A percentile compares a stretch with the other conserved stretches of the same genome.
These are phyloP conservation scores for Stratiomys singularior DNA, from an alignment of 2,888 invertebrate genomes.

Conservation along the genomic window DNA sequence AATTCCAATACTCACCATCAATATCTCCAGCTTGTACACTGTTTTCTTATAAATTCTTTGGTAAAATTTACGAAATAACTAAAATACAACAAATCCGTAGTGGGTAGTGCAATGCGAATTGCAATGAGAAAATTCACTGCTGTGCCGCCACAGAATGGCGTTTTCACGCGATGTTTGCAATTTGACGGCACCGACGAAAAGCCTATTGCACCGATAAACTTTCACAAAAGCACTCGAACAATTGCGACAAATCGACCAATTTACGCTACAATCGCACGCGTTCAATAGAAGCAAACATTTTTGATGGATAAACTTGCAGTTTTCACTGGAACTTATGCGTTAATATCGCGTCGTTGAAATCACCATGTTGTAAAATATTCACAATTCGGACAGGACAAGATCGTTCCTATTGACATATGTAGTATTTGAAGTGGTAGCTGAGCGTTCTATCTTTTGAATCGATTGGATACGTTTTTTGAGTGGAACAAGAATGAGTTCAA, in stretches of 20 bases:
- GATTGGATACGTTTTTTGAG: not conserved
- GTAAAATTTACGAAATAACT: not conserved
- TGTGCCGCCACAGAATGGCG: conserved; percentile 15
- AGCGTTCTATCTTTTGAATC: not conserved
- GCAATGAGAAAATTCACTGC: not conserved
- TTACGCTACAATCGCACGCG: not conserved
- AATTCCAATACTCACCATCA: not conserved
- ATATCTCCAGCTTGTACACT: not conserved
- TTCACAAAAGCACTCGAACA: not conserved
- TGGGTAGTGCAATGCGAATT: not conserved
- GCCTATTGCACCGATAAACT: not conserved
- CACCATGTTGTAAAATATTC: conserved; percentile 30
- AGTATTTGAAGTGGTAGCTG: not conserved
- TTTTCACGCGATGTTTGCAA: not conserved
- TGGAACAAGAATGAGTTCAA: not conserved
- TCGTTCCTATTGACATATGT: not conserved
- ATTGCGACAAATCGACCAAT: not conserved
- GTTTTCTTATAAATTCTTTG: not conserved
- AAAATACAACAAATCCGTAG: not conserved
- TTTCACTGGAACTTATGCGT: conserved; percentile 12
- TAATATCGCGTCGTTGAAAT: conserved; percentile 13
- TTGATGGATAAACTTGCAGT: not conserved
- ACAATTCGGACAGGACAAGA: conserved; percentile 18
- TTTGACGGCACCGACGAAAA: not conserved
- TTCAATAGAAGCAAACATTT: not conserved